Base-by-base conservation (phyloP, 2,888 invertebrate species). In the Panopea generosa region DNA sequence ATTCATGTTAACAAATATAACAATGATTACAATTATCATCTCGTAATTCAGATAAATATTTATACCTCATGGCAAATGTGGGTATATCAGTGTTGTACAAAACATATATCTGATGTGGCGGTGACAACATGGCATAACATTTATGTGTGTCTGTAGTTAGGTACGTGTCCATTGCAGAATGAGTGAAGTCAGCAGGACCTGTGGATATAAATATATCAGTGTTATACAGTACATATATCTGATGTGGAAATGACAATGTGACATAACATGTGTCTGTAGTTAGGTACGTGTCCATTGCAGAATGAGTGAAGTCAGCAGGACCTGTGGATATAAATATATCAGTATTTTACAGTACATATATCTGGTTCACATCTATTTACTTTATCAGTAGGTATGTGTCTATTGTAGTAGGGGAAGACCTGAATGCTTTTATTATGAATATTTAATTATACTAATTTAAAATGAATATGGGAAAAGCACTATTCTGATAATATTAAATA, bases 11-110 rank as follows among this genome's bases (percentile, higher is more conserved):
- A n/a, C n/a, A n/a, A n/a, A n/a, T n/a, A n/a, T n/a, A n/a, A n/a
- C n/a, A n/a, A n/a, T n/a, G n/a, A n/a, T n/a, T n/a, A n/a, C n/a
- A n/a, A n/a, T n/a, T n/a, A n/a, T n/a, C n/a, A n/a, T n/a, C n/a
- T n/a, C n/a, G n/a, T n/a, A n/a, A n/a, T n/a, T n/a, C n/a, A n/a
- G n/a, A n/a, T n/a, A n/a, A n/a, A n/a, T n/a, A n/a, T n/a, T n/a
- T n/a, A 33, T 57, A 90, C 91, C 90, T 88, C 90, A 91, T 90
- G 43, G 91, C 90, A 82, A 87, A 91, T n/a, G 90, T 91, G 24
- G 90, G 90, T 27, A 89, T 87, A 50, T 62, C 69, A 11, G 84
- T 62, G 27, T 83, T 82, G 65, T 84, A 91, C 22, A 91, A 77
- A 18, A 85, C 83, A 77, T 86, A 90, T 20, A 91, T 75, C 78